Percentiles rank a stretch among this genome's conserved stretches.
Conservation (phyloP, 2,113 vertebrate species). For the Neodontobutis hainanensis region DNA sequence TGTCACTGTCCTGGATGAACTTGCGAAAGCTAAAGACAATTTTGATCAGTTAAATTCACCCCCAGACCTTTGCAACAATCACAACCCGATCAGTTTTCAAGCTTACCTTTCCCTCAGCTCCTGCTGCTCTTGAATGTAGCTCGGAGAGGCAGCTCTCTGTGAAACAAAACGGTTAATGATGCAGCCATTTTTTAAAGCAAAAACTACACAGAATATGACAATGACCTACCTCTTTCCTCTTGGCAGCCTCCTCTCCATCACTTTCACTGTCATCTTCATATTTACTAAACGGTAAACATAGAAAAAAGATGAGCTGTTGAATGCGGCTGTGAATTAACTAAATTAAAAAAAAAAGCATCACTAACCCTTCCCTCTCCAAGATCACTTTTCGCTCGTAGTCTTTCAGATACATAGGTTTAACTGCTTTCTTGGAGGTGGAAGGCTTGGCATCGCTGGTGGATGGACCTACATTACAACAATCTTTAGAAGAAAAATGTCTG, state of each 20-base stretch:
- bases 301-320: background rate
- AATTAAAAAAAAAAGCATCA: background rate
- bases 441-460: conserved; percentile 53
- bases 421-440: conserved; percentile 67
- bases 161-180: background rate
- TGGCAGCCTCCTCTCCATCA: conserved; percentile 68
- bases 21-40: conserved; percentile 78
- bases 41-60: background rate
- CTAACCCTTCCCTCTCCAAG: conserved; percentile 88
- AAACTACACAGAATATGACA: background rate
- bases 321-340: background rate
- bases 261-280: conserved; percentile 87
- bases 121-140: conserved; percentile 87
- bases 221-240: conserved; percentile 59
- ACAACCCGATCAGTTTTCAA: background rate
- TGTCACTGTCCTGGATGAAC: conserved; percentile 84
- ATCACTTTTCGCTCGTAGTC: conserved; percentile 92
- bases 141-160: conserved; percentile 79
- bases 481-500: background rate
- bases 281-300: conserved; percentile 76
- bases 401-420: conserved; percentile 87
- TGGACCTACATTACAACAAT: background rate
- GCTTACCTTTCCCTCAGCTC: conserved; percentile 84
- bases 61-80: background rate
- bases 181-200: background rate